phyloP scores from a whole-genome alignment of 2,797 vertebrate genomes.

The Rhynchonycteris naso region DNA sequence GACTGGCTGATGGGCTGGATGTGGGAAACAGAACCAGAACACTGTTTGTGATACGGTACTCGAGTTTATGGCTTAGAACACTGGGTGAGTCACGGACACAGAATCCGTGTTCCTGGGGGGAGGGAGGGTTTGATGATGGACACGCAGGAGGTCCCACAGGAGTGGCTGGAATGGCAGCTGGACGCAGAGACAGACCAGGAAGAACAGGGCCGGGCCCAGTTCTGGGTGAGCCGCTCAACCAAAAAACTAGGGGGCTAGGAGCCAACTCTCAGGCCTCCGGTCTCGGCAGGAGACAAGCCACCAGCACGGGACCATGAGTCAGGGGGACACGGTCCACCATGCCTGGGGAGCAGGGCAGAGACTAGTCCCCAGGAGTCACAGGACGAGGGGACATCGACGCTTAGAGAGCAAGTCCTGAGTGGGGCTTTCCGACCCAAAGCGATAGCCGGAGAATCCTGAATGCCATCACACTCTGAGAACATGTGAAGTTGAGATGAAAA shows the following conservation, averaged over 20 bases:
- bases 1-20: background rate
- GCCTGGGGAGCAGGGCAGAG: background rate
- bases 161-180: background rate
- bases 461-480: too few relatives aligned
- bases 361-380: fast-evolving
- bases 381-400: fast-evolving
- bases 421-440: too few relatives aligned
- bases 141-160: background rate
- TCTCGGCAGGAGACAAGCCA: background rate
- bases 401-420: too few relatives aligned
- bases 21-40: background rate
- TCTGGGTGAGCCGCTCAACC: background rate
- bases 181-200: background rate
- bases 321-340: fast-evolving
- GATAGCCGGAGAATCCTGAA: background rate
- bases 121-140: background rate
- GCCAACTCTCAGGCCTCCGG: background rate
- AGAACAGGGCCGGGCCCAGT: too few relatives aligned
- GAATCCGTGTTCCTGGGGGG: background rate
- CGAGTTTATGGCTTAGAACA: background rate
- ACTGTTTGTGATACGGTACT: fast-evolving
- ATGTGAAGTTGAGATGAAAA: too few relatives aligned
- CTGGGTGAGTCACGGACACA: too few relatives aligned
- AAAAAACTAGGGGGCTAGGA: background rate
- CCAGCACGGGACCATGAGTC: background rate